Evolutionary conservation across 2,797 vertebrate species (phyloP).

Genomic region (Alosa sapidissima): DNA sequence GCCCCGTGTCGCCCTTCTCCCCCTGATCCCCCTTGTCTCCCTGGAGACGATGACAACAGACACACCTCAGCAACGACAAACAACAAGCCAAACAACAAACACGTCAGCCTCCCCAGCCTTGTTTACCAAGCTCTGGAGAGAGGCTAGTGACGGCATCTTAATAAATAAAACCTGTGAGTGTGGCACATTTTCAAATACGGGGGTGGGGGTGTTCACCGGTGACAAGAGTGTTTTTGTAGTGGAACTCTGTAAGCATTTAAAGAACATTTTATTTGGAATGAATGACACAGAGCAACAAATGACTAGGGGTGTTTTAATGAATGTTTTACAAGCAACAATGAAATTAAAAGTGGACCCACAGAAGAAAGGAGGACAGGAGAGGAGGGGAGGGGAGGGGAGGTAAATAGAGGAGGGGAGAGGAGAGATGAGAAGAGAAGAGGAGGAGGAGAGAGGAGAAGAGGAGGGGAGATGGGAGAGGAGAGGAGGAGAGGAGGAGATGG

Average conservation of each 20-base stretch:
- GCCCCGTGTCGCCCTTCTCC: conserved; percentile 94
- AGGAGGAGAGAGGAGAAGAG: neutral
- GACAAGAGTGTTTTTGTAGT: neutral
- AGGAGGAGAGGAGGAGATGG: neutral
- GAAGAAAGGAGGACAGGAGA: neutral
- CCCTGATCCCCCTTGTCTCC: conserved; percentile 93
- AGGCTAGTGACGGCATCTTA: no score
- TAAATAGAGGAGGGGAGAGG: neutral
- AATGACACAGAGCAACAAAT: neutral
- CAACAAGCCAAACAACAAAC: neutral
- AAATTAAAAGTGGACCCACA: neutral
- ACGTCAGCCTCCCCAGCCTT: no score
- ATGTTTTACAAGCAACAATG: neutral
- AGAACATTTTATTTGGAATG: neutral
- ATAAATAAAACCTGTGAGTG: no score
- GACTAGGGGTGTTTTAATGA: neutral
- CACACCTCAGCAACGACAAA: neutral
- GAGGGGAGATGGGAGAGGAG: neutral
- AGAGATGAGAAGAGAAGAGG: neutral
- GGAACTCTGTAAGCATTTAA: neutral
- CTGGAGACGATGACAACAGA: conserved; percentile 60
- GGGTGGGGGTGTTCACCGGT: neutral
- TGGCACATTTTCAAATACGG: no score
- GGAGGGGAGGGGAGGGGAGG: neutral
- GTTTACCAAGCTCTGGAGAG: no score